Evolutionary conservation across 2,888 invertebrate species (phyloP).

Genomic region (Drosophila algonquin): DNA sequence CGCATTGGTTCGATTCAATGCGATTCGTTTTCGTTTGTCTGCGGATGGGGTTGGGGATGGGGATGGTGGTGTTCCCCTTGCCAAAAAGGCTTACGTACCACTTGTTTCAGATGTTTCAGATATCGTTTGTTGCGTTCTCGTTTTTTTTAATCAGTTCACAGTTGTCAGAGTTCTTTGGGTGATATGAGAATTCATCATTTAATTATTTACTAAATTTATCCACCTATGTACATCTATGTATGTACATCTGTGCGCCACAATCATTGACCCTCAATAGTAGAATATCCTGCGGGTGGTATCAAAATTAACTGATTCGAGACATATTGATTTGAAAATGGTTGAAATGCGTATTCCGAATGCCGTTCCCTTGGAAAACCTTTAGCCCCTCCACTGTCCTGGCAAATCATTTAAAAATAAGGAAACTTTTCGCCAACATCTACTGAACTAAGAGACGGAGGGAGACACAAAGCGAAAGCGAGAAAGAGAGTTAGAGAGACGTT

Average conservation of each 20-base stretch:
- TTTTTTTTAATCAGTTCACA: conserved; percentile 12
- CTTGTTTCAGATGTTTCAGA: conserved; percentile 12
- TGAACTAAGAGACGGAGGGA: neutral
- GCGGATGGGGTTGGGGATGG: too few species aligned
- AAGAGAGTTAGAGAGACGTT: neutral
- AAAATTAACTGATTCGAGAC: too few species aligned
- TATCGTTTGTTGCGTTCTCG: conserved; percentile 14
- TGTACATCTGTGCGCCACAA: too few species aligned
- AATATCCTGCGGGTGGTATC: too few species aligned
- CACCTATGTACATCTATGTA: too few species aligned
- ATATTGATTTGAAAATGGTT: conserved; percentile 3
- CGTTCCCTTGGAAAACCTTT: neutral
- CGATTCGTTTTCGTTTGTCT: conserved; percentile 27
- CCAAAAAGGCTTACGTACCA: conserved; percentile 35
- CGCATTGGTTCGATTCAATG: neutral
- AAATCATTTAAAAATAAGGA: conserved; percentile 48
- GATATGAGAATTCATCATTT: too few species aligned
- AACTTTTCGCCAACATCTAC: conserved; percentile 44
- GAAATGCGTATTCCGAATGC: neutral
- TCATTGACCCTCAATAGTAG: too few species aligned
- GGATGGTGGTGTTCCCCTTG: neutral
- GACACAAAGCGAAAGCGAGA: neutral
- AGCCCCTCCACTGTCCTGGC: conserved; percentile 24
- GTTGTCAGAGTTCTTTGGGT: neutral
- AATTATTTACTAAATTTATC: too few species aligned